Conservation (phyloP, 2,113 vertebrate species). For the Corynorhinus townsendii region DNA sequence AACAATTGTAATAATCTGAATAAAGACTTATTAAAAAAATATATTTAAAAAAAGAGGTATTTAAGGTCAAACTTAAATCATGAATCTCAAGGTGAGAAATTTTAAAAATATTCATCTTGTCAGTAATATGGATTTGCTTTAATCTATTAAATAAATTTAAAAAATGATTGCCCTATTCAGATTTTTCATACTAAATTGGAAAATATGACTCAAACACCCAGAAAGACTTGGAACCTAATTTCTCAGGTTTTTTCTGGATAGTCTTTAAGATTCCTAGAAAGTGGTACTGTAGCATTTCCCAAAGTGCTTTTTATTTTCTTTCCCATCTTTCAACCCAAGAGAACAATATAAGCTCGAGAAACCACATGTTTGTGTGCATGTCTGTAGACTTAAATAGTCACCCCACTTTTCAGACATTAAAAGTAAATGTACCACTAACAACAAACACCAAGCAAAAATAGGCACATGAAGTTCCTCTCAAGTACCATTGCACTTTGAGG, state of each 20-base stretch:
- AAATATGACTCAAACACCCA: neutral
- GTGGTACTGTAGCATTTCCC: neutral
- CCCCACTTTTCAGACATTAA: neutral
- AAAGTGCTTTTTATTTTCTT: neutral
- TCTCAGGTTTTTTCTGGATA: neutral
- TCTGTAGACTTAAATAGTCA: neutral
- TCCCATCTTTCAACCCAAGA: neutral
- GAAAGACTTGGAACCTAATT: neutral
- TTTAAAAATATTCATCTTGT: neutral
- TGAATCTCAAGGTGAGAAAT: neutral
- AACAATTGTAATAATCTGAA: no score
- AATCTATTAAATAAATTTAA: neutral
- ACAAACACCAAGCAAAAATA: slow-evolving; percentile 42
- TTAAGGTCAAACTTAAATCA: neutral
- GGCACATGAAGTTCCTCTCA: neutral
- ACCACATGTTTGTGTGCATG: neutral
- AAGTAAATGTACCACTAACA: slow-evolving; percentile 20
- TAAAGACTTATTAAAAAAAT: no score
- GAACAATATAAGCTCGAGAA: neutral
- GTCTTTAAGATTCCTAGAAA: neutral
- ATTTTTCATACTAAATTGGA: neutral
- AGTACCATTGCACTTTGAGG: neutral
- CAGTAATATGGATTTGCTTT: neutral
- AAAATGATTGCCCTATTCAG: neutral
- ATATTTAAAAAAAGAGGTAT: no score